phyloP scores from a whole-genome alignment of 2,888 invertebrate genomes.

The Arge pagana region DNA sequence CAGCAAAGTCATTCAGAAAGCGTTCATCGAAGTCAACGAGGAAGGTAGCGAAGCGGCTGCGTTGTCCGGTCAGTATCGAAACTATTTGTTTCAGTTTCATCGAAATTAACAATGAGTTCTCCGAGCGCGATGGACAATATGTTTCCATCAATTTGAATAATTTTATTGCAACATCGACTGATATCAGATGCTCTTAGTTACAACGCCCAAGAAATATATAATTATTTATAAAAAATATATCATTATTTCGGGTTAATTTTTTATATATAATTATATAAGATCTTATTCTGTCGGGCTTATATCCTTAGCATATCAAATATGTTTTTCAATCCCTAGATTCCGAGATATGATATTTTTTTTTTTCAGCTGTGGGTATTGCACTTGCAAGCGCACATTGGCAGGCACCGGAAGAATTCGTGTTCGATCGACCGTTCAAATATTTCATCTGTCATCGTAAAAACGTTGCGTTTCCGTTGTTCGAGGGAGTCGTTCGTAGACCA shows the following conservation, averaged over 20 bases:
- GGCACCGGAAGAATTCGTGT: constrained; percentile 1
- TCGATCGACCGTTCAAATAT: constrained; percentile 11
- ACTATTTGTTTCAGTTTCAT: too few species aligned
- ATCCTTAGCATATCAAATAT: too few species aligned
- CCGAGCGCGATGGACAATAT: too few species aligned
- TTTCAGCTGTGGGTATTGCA: constrained; percentile 5
- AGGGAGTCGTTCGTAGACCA: constrained; percentile 7
- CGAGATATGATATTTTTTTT: too few species aligned
- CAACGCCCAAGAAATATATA: neutral
- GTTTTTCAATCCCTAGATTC: too few species aligned
- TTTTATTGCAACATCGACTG: too few species aligned
- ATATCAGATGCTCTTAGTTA: neutral
- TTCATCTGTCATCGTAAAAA: neutral
- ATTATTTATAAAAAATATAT: too few species aligned
- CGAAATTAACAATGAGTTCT: neutral
- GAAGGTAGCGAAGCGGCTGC: constrained; percentile 82
- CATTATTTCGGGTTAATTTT: neutral
- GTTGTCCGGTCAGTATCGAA: constrained; percentile 75
- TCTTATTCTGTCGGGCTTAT: too few species aligned
- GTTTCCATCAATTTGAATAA: too few species aligned
- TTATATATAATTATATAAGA: too few species aligned
- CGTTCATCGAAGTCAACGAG: constrained; percentile 81
- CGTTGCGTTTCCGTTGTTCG: neutral
- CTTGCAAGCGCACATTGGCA: neutral
- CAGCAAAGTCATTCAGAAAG: constrained; percentile 75